These are phyloP conservation scores for Pangasianodon gigas DNA, from an alignment of 2,113 vertebrate genomes.

Conservation along the genomic window DNA sequence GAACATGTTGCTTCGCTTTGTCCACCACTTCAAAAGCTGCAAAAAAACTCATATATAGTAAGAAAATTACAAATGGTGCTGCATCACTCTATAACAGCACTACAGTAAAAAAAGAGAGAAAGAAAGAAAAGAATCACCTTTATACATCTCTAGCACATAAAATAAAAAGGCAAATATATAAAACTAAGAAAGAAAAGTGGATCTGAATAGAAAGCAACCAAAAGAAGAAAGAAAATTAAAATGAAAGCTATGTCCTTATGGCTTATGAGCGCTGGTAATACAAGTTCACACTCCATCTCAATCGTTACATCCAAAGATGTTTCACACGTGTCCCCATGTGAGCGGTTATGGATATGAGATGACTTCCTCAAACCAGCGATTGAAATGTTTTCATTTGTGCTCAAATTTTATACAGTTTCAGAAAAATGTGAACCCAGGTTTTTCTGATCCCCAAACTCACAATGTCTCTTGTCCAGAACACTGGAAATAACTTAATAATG, in stretches of 20 bases:
- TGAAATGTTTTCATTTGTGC: slow-evolving; percentile 41
- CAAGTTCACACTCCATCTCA: neutral
- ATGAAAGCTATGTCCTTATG: slow-evolving; percentile 69
- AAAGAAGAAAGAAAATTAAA: slow-evolving; percentile 31
- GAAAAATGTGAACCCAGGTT: neutral
- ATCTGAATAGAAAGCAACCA: slow-evolving; percentile 36
- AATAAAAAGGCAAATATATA: slow-evolving; percentile 44
- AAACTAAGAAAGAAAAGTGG: slow-evolving; percentile 31
- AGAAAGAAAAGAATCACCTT: slow-evolving; percentile 35
- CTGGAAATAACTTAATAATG: slow-evolving; percentile 21
- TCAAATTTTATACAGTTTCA: slow-evolving; percentile 18
- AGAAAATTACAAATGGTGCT: slow-evolving; percentile 29
- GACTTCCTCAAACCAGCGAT: neutral
- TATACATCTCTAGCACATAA: slow-evolving; percentile 57
- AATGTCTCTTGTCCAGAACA: neutral
- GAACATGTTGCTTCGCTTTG: slow-evolving; percentile 39
- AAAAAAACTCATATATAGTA: slow-evolving; percentile 40
- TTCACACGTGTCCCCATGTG: neutral
- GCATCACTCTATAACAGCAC: slow-evolving; percentile 46
- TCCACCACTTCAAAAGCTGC: slow-evolving; percentile 44
- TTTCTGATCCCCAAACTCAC: neutral
- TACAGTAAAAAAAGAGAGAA: neutral
- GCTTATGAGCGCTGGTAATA: slow-evolving; percentile 73
- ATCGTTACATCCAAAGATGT: neutral
- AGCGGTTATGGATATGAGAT: neutral